These are phyloP conservation scores for Trochalopteron elliotii DNA, from an alignment of 2,113 vertebrate genomes.

Conservation along the genomic window DNA sequence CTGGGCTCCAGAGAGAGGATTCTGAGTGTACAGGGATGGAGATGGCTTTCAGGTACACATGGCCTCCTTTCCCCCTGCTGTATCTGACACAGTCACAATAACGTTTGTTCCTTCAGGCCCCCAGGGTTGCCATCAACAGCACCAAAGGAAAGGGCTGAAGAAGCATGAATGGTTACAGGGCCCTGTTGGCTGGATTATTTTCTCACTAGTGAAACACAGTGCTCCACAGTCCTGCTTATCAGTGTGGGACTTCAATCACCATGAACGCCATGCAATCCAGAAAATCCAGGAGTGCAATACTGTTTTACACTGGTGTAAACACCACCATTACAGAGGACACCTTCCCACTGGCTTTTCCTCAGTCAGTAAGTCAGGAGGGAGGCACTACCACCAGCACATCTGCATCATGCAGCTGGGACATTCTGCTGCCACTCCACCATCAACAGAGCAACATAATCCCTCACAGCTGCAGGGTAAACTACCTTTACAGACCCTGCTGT, in stretches of 20 bases:
- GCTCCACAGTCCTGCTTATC: not conserved
- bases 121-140: not conserved
- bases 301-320: not conserved
- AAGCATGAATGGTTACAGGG: not conserved
- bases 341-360: not conserved
- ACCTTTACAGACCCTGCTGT: not conserved
- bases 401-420: not conserved
- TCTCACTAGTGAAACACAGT: not conserved
- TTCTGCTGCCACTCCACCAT: not conserved
- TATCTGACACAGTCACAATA: not conserved
- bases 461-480: not conserved
- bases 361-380: not conserved
- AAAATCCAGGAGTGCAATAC: not conserved
- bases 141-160: not conserved
- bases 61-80: not conserved
- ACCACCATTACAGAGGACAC: not conserved
- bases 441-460: not conserved
- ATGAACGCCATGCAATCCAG: accelerated
- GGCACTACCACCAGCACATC: not conserved
- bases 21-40: not conserved
- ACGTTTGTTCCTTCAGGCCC: not conserved
- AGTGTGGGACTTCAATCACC: not conserved
- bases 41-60: accelerated
- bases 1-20: not conserved
- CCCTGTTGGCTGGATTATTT: not conserved